Evolutionary conservation across 1,140 invertebrate genomes (phyloP), one percentile per base, ranked within the genome.

Genomic region (Leptinotarsa lineolata): DNA sequence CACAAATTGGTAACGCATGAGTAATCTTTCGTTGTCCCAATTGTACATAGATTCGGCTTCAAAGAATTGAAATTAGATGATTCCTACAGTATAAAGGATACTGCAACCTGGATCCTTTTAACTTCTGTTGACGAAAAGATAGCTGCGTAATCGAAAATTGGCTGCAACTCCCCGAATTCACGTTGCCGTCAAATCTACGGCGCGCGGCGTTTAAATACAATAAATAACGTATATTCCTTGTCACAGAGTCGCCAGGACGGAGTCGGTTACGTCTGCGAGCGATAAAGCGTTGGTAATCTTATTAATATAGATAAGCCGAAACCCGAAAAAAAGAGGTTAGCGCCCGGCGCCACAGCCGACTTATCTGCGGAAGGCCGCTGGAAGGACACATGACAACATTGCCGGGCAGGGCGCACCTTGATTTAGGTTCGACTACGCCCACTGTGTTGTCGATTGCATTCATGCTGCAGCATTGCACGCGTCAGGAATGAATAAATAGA

Each of bases 241-340:
- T 39, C n/a, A n/a, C 45, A 20, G 24, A 4, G 60, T 63, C 63
- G 63, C 63, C 63, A 65, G 15, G 24, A 39, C 63, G 63, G 63
- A 65, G 63, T 65, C 63, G 22, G 20, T 65, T 22, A 39, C 63
- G 63, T 65, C 63, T 39, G 63, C 12, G 2, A 16, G 63, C 63
- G 63, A 65, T 65, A 65, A 65, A 22, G 60, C 60, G 13, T 61
- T n/a, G 24, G 63, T 65, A 65, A 65, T 65, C 63, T 65, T 65
- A 65, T 65, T 65, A 65, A 65, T 65, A 65, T 65, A 65, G 63
- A 65, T 65, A 65, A 39, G 61, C 22, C 11, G 63, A 13, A 24
- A 65, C 39, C 24, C 22, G 63, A 65, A 54, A 54, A 54, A 24
- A 39, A 12, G 63, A 39, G 63, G 63, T 39, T 65, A 65, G 21